Evolutionary conservation across 2,888 invertebrate genomes (phyloP).

Genomic region (Erebia ligea): DNA sequence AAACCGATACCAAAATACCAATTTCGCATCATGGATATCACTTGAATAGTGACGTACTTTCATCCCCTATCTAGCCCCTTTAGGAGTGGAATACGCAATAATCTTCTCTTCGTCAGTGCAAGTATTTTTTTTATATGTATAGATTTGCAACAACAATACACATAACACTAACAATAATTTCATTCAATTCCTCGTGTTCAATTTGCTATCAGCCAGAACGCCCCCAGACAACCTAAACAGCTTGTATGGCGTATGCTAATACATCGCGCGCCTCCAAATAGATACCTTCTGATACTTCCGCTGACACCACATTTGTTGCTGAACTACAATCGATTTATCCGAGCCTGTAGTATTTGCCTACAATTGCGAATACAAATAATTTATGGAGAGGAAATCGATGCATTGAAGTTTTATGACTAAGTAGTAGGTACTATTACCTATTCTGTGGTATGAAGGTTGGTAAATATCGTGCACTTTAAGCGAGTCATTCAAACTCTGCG

Average conservation of each 20-base stretch:
- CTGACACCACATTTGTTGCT: slow-evolving; percentile 24
- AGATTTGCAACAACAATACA: not conserved
- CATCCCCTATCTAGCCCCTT: too few species aligned
- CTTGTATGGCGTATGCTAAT: slow-evolving; percentile 46
- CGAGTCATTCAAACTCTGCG: too few species aligned
- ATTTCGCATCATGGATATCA: too few species aligned
- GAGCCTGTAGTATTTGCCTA: slow-evolving; percentile 9
- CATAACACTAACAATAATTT: slow-evolving; percentile 21
- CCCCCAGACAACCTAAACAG: slow-evolving; percentile 42
- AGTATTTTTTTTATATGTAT: too few species aligned
- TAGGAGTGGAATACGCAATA: too few species aligned
- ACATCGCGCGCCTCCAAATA: slow-evolving; percentile 30
- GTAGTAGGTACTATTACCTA: not conserved
- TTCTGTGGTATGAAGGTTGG: not conserved
- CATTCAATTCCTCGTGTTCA: slow-evolving; percentile 32
- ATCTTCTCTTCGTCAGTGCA: too few species aligned
- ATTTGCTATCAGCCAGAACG: slow-evolving; percentile 35
- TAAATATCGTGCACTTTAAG: too few species aligned
- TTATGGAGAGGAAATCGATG: slow-evolving; percentile 5
- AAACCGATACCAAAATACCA: too few species aligned
- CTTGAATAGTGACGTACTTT: too few species aligned
- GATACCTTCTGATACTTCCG: slow-evolving; percentile 29
- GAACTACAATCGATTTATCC: slow-evolving; percentile 26
- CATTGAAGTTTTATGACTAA: not conserved
- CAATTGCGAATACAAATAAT: not conserved